A percentile compares a stretch with the other conserved stretches of the same genome.
These are phyloP conservation scores for Rhagoletis zephyria DNA, from an alignment of 1,140 invertebrate species.

Conservation along the genomic window DNA sequence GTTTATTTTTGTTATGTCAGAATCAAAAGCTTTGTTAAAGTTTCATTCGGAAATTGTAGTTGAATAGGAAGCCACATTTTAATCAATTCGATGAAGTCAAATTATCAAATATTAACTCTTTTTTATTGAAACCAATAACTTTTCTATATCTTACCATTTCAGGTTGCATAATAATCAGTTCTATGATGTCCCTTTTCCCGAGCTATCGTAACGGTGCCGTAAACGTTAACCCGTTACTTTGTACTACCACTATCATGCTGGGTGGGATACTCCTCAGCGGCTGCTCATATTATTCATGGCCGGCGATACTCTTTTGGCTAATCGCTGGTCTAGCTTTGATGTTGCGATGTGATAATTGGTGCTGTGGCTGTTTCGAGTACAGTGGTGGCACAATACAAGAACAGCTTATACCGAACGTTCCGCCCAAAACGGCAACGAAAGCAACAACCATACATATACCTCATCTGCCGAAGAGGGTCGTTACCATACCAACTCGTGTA, in stretches of 20 bases:
- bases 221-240: slow-evolving; percentile 68
- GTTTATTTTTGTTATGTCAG: too few species aligned
- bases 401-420: slow-evolving; percentile 69
- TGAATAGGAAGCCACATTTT: too few species aligned
- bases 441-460: slow-evolving; percentile 70
- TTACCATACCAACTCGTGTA: slow-evolving; percentile 65
- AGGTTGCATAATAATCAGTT: slow-evolving; percentile 64
- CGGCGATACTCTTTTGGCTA: slow-evolving; percentile 67
- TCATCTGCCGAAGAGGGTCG: slow-evolving; percentile 66
- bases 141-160: neutral
- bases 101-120: too few species aligned
- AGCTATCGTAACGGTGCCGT: slow-evolving; percentile 66
- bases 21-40: too few species aligned
- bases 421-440: slow-evolving; percentile 61
- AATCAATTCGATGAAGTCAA: too few species aligned
- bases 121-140: neutral
- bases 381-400: slow-evolving; percentile 62
- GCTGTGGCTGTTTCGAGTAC: slow-evolving; percentile 70
- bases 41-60: too few species aligned
- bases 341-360: slow-evolving; percentile 69
- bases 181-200: slow-evolving; percentile 71
- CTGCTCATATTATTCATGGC: slow-evolving; percentile 67
- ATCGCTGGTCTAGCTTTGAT: slow-evolving; percentile 64
- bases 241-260: slow-evolving; percentile 62
- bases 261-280: slow-evolving; percentile 64